A percentile compares a stretch with the other conserved stretches of the same genome.
These are phyloP conservation scores for Yponomeuta malinellus DNA, from an alignment of 2,888 invertebrate genomes.

Conservation along the genomic window DNA sequence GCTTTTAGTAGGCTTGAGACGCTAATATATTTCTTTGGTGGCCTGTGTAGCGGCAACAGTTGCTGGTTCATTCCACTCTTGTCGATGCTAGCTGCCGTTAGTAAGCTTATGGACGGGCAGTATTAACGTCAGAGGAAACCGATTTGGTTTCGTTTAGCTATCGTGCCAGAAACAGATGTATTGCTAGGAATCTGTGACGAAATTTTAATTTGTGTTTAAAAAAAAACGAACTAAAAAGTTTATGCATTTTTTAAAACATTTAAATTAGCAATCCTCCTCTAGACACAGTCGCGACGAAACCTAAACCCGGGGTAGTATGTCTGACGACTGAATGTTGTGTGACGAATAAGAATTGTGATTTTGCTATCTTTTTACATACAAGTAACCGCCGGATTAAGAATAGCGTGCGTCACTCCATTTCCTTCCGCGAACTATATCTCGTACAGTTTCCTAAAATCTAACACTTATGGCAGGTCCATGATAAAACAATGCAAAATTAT, in stretches of 20 bases:
- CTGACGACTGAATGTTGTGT: slow-evolving; percentile 33
- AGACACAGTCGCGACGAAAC: neutral
- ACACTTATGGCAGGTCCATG: slow-evolving; percentile 15
- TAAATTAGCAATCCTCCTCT: neutral
- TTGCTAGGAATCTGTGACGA: too few species aligned
- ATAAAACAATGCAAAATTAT: slow-evolving; percentile 8
- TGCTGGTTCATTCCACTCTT: too few species aligned
- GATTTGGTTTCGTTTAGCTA: too few species aligned
- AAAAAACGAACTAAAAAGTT: neutral
- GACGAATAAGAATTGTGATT: slow-evolving; percentile 37
- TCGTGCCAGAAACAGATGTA: too few species aligned
- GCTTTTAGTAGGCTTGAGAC: too few species aligned
- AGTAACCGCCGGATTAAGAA: neutral
- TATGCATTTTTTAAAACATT: slow-evolving; percentile 9
- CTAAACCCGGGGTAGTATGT: slow-evolving; percentile 23
- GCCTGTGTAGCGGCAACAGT: too few species aligned
- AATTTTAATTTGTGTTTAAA: neutral
- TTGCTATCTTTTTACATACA: slow-evolving; percentile 20
- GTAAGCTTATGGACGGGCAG: too few species aligned
- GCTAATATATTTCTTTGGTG: too few species aligned
- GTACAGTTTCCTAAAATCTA: slow-evolving; percentile 14
- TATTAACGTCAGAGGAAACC: too few species aligned
- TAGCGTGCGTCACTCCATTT: too few species aligned
- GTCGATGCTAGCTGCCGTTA: too few species aligned
- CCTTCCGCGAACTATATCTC: too few species aligned